A percentile compares a stretch with the other conserved stretches of the same genome.
phyloP scores from a whole-genome alignment of 2,888 invertebrate species.

The Drosophila sordidapex region DNA sequence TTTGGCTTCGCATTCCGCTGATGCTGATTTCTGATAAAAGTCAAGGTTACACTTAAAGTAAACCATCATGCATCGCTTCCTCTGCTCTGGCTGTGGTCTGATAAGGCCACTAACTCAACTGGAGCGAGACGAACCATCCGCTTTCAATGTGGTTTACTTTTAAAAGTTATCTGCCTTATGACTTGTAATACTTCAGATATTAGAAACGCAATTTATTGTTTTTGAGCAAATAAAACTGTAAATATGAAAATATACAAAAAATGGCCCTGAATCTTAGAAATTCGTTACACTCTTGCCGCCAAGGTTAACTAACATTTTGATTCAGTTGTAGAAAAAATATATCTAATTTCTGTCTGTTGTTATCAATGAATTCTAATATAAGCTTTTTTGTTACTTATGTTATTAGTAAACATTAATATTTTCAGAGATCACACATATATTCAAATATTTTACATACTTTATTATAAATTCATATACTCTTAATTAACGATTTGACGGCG shows the following conservation, averaged over 20 bases:
- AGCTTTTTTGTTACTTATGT: too few species aligned
- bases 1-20: not conserved
- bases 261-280: not conserved
- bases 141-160: not conserved
- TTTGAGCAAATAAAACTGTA: not conserved
- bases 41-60: conserved; percentile 46
- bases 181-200: not conserved
- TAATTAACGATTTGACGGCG: not conserved
- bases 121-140: conserved; percentile 38
- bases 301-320: too few species aligned
- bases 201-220: not conserved
- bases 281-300: not conserved
- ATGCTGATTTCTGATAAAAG: conserved; percentile 18
- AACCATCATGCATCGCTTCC: conserved; percentile 40
- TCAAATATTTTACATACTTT: too few species aligned
- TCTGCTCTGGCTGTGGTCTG: conserved; percentile 29
- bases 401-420: too few species aligned
- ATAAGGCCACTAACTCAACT: conserved; percentile 36
- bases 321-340: too few species aligned
- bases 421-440: too few species aligned
- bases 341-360: too few species aligned
- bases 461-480: too few species aligned
- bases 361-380: too few species aligned
- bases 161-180: conserved; percentile 19
- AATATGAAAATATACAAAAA: not conserved